Percentiles rank a stretch among this genome's conserved stretches.
Evolutionary conservation across 2,113 vertebrate genomes (phyloP).

Genomic region (Polyodon spathula): DNA sequence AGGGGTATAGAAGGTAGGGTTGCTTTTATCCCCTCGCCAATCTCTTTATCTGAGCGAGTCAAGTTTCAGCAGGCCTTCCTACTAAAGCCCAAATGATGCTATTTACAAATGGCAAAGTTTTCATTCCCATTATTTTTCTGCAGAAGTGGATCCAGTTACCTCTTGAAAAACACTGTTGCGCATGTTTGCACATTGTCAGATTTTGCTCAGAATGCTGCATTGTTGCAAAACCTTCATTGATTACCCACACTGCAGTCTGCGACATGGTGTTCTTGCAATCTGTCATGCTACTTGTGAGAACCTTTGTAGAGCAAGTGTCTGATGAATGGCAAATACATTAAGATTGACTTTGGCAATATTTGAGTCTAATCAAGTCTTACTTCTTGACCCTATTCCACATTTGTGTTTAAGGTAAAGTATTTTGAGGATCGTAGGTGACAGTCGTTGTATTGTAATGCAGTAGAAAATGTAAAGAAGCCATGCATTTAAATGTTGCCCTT

Average conservation of each 20-base stretch:
- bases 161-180: slow-evolving; percentile 10
- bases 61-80: slow-evolving; percentile 58
- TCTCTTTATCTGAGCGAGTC: slow-evolving; percentile 57
- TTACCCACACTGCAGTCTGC: slow-evolving; percentile 48
- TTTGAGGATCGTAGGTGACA: no score
- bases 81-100: slow-evolving; percentile 50
- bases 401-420: no score
- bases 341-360: no score
- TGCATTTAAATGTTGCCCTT: no score
- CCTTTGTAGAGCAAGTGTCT: no score
- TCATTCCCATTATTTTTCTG: slow-evolving; percentile 30
- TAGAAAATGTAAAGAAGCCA: no score
- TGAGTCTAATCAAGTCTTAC: no score
- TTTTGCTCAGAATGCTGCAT: slow-evolving; percentile 42
- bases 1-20: slow-evolving; percentile 22
- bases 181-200: slow-evolving; percentile 26
- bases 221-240: slow-evolving; percentile 50
- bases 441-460: no score
- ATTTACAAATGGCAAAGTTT: slow-evolving; percentile 35
- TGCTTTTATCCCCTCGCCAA: slow-evolving; percentile 45
- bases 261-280: slow-evolving; percentile 23
- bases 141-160: slow-evolving; percentile 11
- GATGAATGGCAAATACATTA: no score
- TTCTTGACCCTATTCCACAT: no score
- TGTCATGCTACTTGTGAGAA: no score